phyloP scores from a whole-genome alignment of 2,113 vertebrate genomes.

The Prionailurus bengalensis region DNA sequence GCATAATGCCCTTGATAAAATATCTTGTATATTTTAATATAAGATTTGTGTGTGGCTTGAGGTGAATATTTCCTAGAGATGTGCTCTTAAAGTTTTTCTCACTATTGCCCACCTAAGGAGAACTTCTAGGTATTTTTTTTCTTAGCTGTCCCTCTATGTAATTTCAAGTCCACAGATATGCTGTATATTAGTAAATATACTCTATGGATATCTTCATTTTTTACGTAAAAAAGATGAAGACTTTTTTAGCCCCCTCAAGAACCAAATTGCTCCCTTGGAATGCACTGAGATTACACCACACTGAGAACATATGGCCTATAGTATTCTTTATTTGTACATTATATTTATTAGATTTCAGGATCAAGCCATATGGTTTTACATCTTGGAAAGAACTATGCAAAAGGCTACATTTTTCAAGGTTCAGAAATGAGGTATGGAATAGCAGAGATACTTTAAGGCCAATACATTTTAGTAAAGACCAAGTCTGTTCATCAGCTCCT shows the following conservation, averaged over 20 bases:
- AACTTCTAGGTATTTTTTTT: neutral
- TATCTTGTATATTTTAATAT: slow-evolving; percentile 19
- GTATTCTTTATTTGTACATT: neutral
- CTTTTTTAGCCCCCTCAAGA: neutral
- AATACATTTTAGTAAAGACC: neutral
- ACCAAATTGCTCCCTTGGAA: neutral
- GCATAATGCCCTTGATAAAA: neutral
- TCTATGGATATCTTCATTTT: neutral
- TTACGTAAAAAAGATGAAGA: neutral
- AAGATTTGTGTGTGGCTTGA: neutral
- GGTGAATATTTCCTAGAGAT: neutral
- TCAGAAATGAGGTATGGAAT: neutral
- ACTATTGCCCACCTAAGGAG: neutral
- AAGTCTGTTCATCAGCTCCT: neutral
- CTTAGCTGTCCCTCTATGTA: neutral
- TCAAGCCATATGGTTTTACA: neutral
- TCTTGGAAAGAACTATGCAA: neutral
- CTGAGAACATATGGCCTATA: neutral
- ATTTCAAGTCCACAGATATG: neutral
- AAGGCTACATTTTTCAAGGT: neutral
- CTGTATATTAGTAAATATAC: neutral
- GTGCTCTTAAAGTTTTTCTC: neutral
- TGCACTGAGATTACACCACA: neutral
- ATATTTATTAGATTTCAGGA: neutral
- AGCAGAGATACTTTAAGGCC: neutral